Conservation (phyloP, 2,888 invertebrate genomes). For the Odiellus spinosus region DNA sequence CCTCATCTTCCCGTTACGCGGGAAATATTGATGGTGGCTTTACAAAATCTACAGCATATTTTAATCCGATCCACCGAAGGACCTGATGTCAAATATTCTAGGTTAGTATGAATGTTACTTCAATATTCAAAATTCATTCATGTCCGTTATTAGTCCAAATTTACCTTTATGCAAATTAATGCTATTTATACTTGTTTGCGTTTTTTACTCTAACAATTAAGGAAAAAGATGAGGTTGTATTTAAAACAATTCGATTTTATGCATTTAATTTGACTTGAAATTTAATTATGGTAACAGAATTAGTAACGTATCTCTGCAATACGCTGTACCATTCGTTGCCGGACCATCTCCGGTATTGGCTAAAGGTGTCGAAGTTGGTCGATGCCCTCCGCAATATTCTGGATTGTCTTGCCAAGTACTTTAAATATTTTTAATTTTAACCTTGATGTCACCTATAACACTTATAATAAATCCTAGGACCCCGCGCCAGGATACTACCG, state of each 20-base stretch:
- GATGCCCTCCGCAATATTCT: constrained; percentile 61
- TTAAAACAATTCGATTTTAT: constrained; percentile 9
- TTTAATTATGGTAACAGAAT: constrained; percentile 35
- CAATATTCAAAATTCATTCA: too few relatives aligned
- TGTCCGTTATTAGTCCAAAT: too few relatives aligned
- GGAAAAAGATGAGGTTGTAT: constrained; percentile 13
- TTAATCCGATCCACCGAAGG: constrained; percentile 54
- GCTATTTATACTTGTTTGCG: background rate
- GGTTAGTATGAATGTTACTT: constrained; percentile 22
- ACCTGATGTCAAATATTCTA: constrained; percentile 33
- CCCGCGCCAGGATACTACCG: constrained; percentile 57
- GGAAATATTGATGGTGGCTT: constrained; percentile 71
- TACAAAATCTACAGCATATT: constrained; percentile 68
- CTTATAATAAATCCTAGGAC: constrained; percentile 26
- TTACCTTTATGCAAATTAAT: too few relatives aligned
- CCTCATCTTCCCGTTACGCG: constrained; percentile 44
- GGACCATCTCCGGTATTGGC: constrained; percentile 42
- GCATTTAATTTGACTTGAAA: background rate
- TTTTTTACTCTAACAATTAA: constrained; percentile 2
- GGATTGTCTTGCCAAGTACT: constrained; percentile 70
- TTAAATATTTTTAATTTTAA: background rate
- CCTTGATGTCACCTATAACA: too few relatives aligned
- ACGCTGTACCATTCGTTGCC: constrained; percentile 42
- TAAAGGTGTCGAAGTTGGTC: constrained; percentile 67
- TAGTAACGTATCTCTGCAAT: constrained; percentile 63